phyloP scores from a whole-genome alignment of 2,888 invertebrate species.

The Cosmia trapezina region DNA sequence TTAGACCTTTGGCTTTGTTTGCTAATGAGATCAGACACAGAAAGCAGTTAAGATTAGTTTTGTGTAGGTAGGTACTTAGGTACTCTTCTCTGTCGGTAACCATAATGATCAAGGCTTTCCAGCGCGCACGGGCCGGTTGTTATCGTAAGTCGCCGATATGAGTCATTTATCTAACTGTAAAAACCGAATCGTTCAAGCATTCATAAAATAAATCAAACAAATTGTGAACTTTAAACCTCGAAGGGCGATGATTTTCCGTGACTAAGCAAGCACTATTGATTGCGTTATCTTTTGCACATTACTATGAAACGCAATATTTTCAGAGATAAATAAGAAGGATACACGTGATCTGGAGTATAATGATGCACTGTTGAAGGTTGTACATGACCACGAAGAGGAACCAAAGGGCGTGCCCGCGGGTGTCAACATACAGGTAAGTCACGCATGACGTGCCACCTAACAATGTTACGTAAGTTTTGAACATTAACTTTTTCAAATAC shows the following conservation, averaged over 20 bases:
- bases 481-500: conserved; percentile 15
- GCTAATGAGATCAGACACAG: too few species aligned
- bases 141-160: conserved; percentile 8
- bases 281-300: conserved; percentile 41
- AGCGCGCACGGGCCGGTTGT: background rate
- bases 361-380: conserved; percentile 82
- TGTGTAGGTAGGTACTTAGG: background rate
- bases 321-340: conserved; percentile 76
- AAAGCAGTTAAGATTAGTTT: too few species aligned
- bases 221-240: conserved; percentile 47
- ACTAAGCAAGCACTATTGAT: conserved; percentile 32
- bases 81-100: background rate
- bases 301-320: conserved; percentile 47
- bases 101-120: background rate
- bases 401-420: conserved; percentile 85
- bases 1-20: too few species aligned
- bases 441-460: conserved; percentile 25
- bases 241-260: conserved; percentile 13
- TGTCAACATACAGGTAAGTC: conserved; percentile 83
- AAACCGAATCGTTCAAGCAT: conserved; percentile 18
- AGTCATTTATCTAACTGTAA: conserved; percentile 12
- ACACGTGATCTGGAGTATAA: conserved; percentile 81
- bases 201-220: conserved; percentile 19
- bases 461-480: conserved; percentile 22
- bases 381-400: conserved; percentile 83